Conservation (phyloP, 1,140 invertebrate genomes). For the Hyphantria cunea region DNA sequence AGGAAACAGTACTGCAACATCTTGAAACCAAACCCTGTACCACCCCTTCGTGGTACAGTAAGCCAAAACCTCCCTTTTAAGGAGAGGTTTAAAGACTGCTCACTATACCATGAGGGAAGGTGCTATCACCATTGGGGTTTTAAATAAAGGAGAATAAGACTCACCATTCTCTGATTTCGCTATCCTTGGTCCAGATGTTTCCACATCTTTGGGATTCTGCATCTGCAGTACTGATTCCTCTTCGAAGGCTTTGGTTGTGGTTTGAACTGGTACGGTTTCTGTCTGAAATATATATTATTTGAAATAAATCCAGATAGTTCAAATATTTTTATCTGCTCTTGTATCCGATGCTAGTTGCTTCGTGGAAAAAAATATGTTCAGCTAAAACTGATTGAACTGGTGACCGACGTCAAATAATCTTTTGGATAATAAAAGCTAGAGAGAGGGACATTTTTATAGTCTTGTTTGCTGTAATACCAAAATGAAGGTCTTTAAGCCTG, state of each 20-base stretch:
- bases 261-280: slow-evolving; percentile 29
- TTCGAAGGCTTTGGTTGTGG: slow-evolving; percentile 34
- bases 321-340: neutral
- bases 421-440: too few species aligned
- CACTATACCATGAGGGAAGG: too few species aligned
- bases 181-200: slow-evolving; percentile 42
- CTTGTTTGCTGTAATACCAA: too few species aligned
- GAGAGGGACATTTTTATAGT: too few species aligned
- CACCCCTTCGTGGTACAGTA: neutral
- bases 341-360: too few species aligned
- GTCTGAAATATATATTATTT: slow-evolving; percentile 35
- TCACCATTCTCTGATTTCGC: slow-evolving; percentile 54
- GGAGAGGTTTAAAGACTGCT: neutral
- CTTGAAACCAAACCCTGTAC: neutral
- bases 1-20: neutral
- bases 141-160: slow-evolving; percentile 1
- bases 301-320: neutral
- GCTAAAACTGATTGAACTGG: too few species aligned
- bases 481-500: too few species aligned
- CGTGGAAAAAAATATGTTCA: too few species aligned
- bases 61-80: neutral
- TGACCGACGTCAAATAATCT: too few species aligned
- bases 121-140: neutral
- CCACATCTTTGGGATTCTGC: slow-evolving; percentile 28
- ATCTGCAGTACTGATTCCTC: slow-evolving; percentile 33